Evolutionary conservation across 2,113 vertebrate genomes (phyloP).

Genomic region (Chaetura pelagica): DNA sequence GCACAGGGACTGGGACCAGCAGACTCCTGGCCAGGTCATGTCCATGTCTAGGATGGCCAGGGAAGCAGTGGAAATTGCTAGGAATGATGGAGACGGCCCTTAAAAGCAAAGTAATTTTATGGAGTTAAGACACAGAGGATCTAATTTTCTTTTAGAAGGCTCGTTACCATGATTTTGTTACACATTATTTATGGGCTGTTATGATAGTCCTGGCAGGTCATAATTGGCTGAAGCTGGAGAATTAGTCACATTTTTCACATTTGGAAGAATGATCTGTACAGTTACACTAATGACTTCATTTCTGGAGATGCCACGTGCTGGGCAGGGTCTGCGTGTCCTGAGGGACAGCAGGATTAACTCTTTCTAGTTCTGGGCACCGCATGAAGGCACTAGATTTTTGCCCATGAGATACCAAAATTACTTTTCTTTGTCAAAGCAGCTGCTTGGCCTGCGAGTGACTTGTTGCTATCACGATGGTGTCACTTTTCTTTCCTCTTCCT

Average conservation of each 20-base stretch:
- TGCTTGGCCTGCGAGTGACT: background rate
- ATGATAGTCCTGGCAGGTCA: conserved; percentile 66
- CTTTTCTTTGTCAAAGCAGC: background rate
- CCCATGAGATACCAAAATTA: background rate
- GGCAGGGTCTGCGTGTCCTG: background rate
- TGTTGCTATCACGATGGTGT: background rate
- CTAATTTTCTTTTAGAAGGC: conserved; percentile 54
- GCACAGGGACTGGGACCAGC: background rate
- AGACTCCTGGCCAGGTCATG: background rate
- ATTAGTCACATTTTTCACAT: conserved; percentile 67
- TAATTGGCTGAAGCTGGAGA: conserved; percentile 60
- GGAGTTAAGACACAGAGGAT: conserved; percentile 5
- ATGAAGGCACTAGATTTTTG: background rate
- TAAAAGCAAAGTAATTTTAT: background rate
- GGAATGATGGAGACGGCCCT: background rate
- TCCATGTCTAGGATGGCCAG: background rate
- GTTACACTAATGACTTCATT: conserved; percentile 56
- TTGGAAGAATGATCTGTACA: conserved; percentile 42
- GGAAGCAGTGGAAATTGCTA: background rate
- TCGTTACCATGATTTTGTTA: conserved; percentile 59
- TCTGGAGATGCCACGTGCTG: background rate
- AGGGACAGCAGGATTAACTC: background rate
- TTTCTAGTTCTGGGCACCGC: background rate
- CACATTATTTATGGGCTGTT: conserved; percentile 61
- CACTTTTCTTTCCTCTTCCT: background rate